Evolutionary conservation across 2,797 vertebrate species (phyloP).

Genomic region (Glossophaga mutica): DNA sequence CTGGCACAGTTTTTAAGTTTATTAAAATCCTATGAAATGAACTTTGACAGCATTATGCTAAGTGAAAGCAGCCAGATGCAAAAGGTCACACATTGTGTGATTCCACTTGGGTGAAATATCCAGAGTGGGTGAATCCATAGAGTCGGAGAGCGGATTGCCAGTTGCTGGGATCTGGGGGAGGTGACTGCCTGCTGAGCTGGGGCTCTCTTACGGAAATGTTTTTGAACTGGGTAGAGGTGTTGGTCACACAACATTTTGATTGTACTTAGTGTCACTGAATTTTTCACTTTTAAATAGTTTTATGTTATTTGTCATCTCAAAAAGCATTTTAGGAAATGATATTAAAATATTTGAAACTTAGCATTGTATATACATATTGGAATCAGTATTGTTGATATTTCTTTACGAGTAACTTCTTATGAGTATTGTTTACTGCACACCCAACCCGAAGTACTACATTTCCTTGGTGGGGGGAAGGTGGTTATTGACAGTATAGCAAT

Average conservation of each 20-base stretch:
- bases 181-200: not conserved
- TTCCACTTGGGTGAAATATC: slow-evolving; percentile 23
- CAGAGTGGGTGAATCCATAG: not conserved
- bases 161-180: not conserved
- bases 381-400: not conserved
- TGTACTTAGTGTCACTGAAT: not conserved
- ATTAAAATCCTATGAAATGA: slow-evolving; percentile 41
- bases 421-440: not conserved
- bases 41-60: slow-evolving; percentile 36
- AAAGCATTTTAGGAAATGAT: not conserved
- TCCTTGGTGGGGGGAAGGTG: not conserved
- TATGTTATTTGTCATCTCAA: not conserved
- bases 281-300: not conserved
- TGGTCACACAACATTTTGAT: not conserved
- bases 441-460: not conserved
- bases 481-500: not conserved
- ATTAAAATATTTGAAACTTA: not conserved
- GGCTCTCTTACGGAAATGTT: not conserved
- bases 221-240: not conserved
- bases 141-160: not conserved
- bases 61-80: not conserved
- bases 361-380: not conserved
- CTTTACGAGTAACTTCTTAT: not conserved
- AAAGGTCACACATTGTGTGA: slow-evolving; percentile 8
- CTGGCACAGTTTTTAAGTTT: slow-evolving; percentile 33